Percentiles rank a stretch among this genome's conserved stretches.
Conservation (phyloP, 2,888 invertebrate genomes). For the Nebria salina region DNA sequence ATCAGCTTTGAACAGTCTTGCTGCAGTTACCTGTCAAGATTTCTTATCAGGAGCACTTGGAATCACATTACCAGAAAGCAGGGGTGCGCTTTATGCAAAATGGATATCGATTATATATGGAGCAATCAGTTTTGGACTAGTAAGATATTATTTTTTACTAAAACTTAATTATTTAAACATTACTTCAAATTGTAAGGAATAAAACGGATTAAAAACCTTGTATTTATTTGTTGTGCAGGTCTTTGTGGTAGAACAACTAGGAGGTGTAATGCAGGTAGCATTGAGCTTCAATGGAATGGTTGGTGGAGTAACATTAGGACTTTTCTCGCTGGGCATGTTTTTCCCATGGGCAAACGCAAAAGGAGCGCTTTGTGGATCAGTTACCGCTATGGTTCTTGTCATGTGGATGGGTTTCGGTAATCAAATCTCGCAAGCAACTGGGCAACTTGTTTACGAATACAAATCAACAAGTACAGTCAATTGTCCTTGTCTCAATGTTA, state of each 20-base stretch:
- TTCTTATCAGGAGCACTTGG: conserved; percentile 78
- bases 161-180: too few relatives aligned
- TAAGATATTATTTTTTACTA: conserved; percentile 54
- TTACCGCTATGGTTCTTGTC: conserved; percentile 69
- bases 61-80: conserved; percentile 75
- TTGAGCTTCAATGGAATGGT: conserved; percentile 90
- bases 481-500: conserved; percentile 65
- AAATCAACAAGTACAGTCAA: conserved; percentile 66
- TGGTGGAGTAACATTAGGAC: conserved; percentile 86
- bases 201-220: background rate
- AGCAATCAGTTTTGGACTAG: conserved; percentile 70
- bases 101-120: conserved; percentile 78
- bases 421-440: conserved; percentile 68
- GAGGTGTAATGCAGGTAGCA: conserved; percentile 89
- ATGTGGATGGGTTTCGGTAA: conserved; percentile 75
- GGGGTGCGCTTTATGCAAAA: conserved; percentile 79
- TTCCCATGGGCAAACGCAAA: conserved; percentile 88
- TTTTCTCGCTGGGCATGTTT: conserved; percentile 89
- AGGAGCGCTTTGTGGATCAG: conserved; percentile 74
- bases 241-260: conserved; percentile 86
- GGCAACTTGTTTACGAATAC: conserved; percentile 57
- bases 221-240: conserved; percentile 62
- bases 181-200: too few relatives aligned
- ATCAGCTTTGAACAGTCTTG: conserved; percentile 91
- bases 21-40: conserved; percentile 92